Evolutionary conservation across 2,113 vertebrate genomes (phyloP).

Genomic region (Crotalus helleri): DNA sequence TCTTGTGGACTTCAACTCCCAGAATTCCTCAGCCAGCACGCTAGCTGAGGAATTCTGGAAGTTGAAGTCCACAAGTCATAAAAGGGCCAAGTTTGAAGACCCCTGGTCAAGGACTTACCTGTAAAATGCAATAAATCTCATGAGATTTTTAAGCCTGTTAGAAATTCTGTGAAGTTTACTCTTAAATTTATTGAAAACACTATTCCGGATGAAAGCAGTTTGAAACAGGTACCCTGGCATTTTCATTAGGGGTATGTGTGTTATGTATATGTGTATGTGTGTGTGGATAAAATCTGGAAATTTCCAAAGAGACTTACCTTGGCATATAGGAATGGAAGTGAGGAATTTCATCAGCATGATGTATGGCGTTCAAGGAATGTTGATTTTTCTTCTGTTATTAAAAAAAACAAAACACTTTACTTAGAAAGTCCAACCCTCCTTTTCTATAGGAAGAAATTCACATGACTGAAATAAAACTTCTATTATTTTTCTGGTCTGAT

Average conservation of each 20-base stretch:
- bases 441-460: no score
- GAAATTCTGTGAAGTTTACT: not conserved
- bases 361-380: conserved; percentile 93
- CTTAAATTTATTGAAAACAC: not conserved
- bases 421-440: not conserved
- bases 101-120: no score
- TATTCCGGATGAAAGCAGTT: not conserved
- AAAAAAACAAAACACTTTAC: not conserved
- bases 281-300: not conserved
- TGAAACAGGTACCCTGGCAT: not conserved
- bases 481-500: conserved; percentile 31
- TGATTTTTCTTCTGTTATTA: conserved; percentile 82
- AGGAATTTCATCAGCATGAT: conserved; percentile 89
- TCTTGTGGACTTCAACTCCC: no score
- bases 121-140: not conserved
- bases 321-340: conserved; percentile 81
- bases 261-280: no score
- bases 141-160: not conserved
- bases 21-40: no score
- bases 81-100: no score
- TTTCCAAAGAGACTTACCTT: conserved; percentile 75
- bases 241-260: not conserved
- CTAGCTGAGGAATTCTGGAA: no score
- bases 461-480: conserved; percentile 20
- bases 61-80: no score